Base-by-base conservation (phyloP, 2,888 invertebrate genomes). In the Actias luna region DNA sequence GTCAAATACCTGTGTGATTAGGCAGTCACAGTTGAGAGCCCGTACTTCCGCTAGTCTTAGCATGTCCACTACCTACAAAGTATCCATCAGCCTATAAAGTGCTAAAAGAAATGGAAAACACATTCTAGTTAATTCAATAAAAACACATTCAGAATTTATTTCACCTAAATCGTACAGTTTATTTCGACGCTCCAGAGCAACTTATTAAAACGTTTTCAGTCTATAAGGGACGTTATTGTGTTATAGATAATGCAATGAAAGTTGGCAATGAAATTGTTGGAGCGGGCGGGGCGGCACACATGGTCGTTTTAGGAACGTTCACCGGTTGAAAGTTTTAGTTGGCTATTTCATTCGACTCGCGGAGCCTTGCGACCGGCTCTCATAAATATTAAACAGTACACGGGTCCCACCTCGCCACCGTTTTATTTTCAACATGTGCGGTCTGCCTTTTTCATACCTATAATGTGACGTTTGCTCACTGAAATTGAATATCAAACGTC, bases 381-480 rank as follows among this genome's bases (percentile, higher is more conserved):
- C 84, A 83, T 83, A 83, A 83, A 84, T 84, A 84, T 83, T 82
- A 78, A 84, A 80, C 76, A 77, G 76, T 67, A 78, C 76, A 75
- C 71, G 76, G 73, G 77, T 78, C 75, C 72, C 73, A 69, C 74
- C 74, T 16, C 70, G 62, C 70, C 62, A 72, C 75, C 71, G 71
- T 80, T 80, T 83, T 81, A 80, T 83, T 82, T 78, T 67, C 68
- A 72, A 79, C 77, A 74, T 80, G 73, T 75, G 78, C 74, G 67
- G 75, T 74, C 65, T 74, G 69, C 73, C 75, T 75, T 76, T 77
- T 73, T 69, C 68, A 70, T 73, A 69, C 67, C 70, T 69, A 70
- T 69, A 66, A 67, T 68, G 71, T 71, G 70, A 70, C 69, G 69
- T 72, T 69, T 71, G 66, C 46, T 35, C 14, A 33, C 50, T 27